Evolutionary conservation across 1,140 invertebrate species (phyloP).

Genomic region (Eciton burchellii): DNA sequence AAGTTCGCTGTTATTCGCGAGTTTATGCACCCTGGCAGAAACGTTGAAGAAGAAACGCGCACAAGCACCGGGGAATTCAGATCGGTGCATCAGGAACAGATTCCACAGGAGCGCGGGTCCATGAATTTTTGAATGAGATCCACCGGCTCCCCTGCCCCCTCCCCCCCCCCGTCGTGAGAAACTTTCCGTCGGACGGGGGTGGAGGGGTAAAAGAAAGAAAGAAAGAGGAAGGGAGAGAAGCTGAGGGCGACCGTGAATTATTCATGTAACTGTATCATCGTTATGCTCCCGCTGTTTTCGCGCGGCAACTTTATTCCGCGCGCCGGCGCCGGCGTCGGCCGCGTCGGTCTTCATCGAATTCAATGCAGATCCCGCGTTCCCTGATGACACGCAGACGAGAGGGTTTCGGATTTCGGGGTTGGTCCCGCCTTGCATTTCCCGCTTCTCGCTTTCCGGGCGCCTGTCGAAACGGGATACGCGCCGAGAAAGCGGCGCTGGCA

Average conservation of each 20-base stretch:
- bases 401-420: constrained; percentile 61
- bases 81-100: constrained; percentile 61
- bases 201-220: too few species aligned
- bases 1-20: constrained; percentile 44
- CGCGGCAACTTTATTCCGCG: constrained; percentile 70
- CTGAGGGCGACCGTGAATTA: constrained; percentile 78
- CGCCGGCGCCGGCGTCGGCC: constrained; percentile 57
- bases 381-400: constrained; percentile 61
- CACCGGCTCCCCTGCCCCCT: constrained; percentile 4
- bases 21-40: constrained; percentile 23
- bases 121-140: constrained; percentile 72
- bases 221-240: too few species aligned
- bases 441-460: background rate
- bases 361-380: constrained; percentile 76
- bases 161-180: constrained; percentile 35
- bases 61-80: constrained; percentile 16
- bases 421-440: constrained; percentile 27
- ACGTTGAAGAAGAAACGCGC: constrained; percentile 24
- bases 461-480: constrained; percentile 33
- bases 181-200: constrained; percentile 59
- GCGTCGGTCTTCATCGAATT: constrained; percentile 73
- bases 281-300: constrained; percentile 73
- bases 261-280: constrained; percentile 80
- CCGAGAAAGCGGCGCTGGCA: constrained; percentile 20
- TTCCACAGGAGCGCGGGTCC: constrained; percentile 47